These are phyloP conservation scores for Thunnus maccoyii DNA, from an alignment of 2,113 vertebrate genomes.

Conservation along the genomic window DNA sequence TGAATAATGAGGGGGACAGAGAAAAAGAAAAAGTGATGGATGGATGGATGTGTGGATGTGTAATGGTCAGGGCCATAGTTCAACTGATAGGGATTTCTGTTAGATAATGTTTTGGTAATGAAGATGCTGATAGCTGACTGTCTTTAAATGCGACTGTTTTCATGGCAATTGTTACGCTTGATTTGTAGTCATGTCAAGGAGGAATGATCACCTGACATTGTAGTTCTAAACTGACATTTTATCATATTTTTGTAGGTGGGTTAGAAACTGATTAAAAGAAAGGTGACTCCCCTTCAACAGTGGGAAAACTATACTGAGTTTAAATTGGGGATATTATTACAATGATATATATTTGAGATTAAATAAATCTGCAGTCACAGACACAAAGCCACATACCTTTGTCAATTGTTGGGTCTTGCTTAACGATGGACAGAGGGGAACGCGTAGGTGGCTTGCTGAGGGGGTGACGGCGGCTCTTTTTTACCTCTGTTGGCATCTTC, in stretches of 20 bases:
- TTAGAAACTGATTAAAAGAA: background rate
- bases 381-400: conserved; percentile 85
- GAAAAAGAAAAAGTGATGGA: background rate
- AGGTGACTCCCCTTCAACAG: background rate
- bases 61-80: background rate
- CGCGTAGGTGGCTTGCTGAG: conserved; percentile 93
- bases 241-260: background rate
- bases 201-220: background rate
- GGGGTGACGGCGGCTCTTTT: conserved; percentile 95
- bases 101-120: background rate
- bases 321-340: background rate
- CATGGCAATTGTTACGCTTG: background rate
- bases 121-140: background rate
- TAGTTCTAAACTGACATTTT: background rate
- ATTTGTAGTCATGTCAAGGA: background rate
- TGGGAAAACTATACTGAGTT: background rate
- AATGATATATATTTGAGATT: background rate
- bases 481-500: conserved; percentile 94
- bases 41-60: background rate
- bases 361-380: background rate
- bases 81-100: background rate
- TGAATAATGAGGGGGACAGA: background rate
- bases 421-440: conserved; percentile 92
- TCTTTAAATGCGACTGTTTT: background rate
- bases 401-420: conserved; percentile 91